Percentiles rank a stretch among this genome's conserved stretches.
Conservation (phyloP, 2,888 invertebrate genomes). For the Ophioninae sp. region DNA sequence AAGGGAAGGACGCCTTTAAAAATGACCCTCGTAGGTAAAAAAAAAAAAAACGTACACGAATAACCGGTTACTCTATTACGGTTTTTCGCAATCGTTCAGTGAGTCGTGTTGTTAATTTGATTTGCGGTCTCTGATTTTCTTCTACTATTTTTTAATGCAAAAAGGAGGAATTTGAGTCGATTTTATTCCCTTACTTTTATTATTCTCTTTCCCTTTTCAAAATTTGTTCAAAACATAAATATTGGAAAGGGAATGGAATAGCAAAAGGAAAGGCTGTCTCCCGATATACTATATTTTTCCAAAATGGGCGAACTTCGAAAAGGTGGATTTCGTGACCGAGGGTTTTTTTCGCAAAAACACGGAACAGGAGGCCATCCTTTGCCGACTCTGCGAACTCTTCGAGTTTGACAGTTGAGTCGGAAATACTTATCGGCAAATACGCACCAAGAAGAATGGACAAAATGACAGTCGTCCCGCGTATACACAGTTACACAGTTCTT, state of each 20-base stretch:
- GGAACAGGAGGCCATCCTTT: neutral
- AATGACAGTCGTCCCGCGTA: conserved; percentile 38
- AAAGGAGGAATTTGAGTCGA: no score
- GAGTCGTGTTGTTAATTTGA: conserved; percentile 28
- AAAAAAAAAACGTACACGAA: conserved; percentile 11
- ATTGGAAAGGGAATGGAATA: neutral
- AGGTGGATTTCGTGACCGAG: neutral
- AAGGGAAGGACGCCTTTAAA: neutral
- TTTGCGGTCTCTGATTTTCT: neutral
- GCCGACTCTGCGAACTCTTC: neutral
- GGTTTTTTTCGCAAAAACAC: neutral
- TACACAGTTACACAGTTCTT: conserved; percentile 21
- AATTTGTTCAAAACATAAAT: neutral
- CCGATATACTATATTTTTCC: neutral
- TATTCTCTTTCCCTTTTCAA: no score
- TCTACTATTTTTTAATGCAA: no score
- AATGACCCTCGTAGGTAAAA: conserved; percentile 10
- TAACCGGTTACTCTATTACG: conserved; percentile 72
- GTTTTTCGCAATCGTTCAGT: conserved; percentile 70
- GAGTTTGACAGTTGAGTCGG: neutral
- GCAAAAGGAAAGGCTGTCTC: neutral
- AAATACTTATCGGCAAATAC: neutral
- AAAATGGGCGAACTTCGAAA: neutral
- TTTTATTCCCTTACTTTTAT: no score
- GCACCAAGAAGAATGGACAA: conserved; percentile 12